Conservation (phyloP, 2,888 invertebrate species). For the Parnassius apollo region DNA sequence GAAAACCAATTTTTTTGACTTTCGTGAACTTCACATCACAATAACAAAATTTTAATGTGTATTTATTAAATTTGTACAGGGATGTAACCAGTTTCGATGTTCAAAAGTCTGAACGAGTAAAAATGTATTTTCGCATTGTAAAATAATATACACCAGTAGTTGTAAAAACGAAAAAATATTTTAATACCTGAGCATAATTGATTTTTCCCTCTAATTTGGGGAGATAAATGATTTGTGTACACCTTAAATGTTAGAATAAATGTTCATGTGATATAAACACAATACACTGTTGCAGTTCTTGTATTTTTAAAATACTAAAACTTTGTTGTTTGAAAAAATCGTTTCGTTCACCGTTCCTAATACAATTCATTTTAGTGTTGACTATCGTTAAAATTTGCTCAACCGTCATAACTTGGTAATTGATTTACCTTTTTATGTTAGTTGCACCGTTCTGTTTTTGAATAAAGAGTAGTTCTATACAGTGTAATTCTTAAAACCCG, state of each 20-base stretch:
- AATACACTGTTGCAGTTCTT: slow-evolving; percentile 64
- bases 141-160: slow-evolving; percentile 74
- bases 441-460: background rate
- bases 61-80: slow-evolving; percentile 79
- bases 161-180: slow-evolving; percentile 73
- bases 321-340: slow-evolving; percentile 50
- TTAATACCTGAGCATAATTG: slow-evolving; percentile 72
- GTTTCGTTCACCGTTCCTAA: slow-evolving; percentile 72
- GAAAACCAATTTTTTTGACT: slow-evolving; percentile 25
- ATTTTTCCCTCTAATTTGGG: slow-evolving; percentile 66
- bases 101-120: slow-evolving; percentile 77
- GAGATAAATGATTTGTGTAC: slow-evolving; percentile 59
- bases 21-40: slow-evolving; percentile 70
- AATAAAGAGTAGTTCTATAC: background rate
- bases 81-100: slow-evolving; percentile 71
- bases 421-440: slow-evolving; percentile 34
- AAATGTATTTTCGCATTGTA: slow-evolving; percentile 79
- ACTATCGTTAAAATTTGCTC: slow-evolving; percentile 72
- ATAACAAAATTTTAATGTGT: slow-evolving; percentile 73
- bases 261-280: slow-evolving; percentile 68
- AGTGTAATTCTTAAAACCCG: background rate
- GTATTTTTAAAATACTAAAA: slow-evolving; percentile 59
- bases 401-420: slow-evolving; percentile 62
- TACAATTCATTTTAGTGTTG: slow-evolving; percentile 60
- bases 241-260: slow-evolving; percentile 66